These are phyloP conservation scores for Stigmatopora argus DNA, from an alignment of 2,113 vertebrate species.

Conservation along the genomic window DNA sequence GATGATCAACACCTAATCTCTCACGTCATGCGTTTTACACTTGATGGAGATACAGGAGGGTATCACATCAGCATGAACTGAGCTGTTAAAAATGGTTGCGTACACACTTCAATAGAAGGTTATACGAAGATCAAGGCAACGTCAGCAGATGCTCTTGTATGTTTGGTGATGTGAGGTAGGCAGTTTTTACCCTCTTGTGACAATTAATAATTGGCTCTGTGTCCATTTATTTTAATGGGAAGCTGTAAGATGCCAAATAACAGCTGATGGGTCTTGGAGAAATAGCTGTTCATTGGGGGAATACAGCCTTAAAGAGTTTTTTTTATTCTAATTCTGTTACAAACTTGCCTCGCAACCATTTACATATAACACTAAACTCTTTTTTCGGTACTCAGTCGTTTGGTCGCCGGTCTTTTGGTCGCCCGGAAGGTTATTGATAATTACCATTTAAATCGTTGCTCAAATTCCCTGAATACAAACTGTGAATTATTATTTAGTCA, in stretches of 20 bases:
- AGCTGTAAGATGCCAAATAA: background rate
- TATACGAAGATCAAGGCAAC: background rate
- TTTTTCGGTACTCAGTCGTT: too few species aligned
- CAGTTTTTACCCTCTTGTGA: background rate
- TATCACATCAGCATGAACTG: background rate
- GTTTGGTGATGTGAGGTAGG: background rate
- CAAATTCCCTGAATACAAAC: too few species aligned
- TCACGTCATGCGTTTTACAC: too few species aligned
- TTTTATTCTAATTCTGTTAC: background rate
- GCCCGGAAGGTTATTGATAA: too few species aligned
- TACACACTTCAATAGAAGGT: background rate
- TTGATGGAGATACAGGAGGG: background rate
- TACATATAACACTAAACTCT: background rate
- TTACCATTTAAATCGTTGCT: too few species aligned
- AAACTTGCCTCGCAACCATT: background rate
- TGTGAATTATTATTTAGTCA: too few species aligned
- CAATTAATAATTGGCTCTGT: slow-evolving; percentile 1
- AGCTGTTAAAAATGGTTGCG: background rate
- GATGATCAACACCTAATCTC: too few species aligned
- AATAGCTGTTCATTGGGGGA: background rate
- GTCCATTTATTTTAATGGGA: slow-evolving; percentile 2
- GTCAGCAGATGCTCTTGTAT: slow-evolving; percentile 2
- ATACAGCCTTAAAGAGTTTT: background rate
- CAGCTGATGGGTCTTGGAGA: background rate
- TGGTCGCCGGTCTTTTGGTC: too few species aligned